Conservation (phyloP, 2,113 vertebrate species). For the Phycodurus eques region DNA sequence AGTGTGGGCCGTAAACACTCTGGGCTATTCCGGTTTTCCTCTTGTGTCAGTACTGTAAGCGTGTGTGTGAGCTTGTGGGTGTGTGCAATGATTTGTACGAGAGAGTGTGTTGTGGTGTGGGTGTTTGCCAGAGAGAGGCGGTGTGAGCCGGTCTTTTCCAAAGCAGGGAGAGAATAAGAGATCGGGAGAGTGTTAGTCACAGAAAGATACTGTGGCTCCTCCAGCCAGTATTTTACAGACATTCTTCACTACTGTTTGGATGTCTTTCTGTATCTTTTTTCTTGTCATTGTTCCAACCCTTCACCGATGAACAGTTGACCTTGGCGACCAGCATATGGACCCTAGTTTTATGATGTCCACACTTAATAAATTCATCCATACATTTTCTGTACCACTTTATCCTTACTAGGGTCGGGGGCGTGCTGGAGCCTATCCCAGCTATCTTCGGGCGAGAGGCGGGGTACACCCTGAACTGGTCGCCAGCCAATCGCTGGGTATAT, state of each 20-base stretch:
- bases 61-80: conserved; percentile 8
- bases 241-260: background rate
- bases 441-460: too few species aligned
- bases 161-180: conserved; percentile 55
- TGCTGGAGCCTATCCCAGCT: too few species aligned
- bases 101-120: conserved; percentile 37
- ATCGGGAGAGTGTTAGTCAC: conserved; percentile 55
- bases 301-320: background rate
- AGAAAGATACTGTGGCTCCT: conserved; percentile 43
- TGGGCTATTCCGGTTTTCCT: conserved; percentile 50
- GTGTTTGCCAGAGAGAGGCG: conserved; percentile 49
- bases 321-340: background rate
- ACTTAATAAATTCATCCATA: too few species aligned
- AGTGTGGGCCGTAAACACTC: conserved; percentile 63
- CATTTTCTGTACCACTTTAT: too few species aligned
- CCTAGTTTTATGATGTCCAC: background rate
- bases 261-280: background rate
- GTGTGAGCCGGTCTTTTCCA: conserved; percentile 56
- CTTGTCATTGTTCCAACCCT: background rate
- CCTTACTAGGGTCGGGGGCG: too few species aligned
- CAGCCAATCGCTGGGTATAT: too few species aligned
- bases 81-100: conserved; percentile 16
- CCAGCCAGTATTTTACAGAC: conserved; percentile 32
- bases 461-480: too few species aligned
- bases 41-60: conserved; percentile 4